These are phyloP conservation scores for Amazonetta brasiliensis DNA, from an alignment of 2,797 vertebrate species.

Conservation along the genomic window DNA sequence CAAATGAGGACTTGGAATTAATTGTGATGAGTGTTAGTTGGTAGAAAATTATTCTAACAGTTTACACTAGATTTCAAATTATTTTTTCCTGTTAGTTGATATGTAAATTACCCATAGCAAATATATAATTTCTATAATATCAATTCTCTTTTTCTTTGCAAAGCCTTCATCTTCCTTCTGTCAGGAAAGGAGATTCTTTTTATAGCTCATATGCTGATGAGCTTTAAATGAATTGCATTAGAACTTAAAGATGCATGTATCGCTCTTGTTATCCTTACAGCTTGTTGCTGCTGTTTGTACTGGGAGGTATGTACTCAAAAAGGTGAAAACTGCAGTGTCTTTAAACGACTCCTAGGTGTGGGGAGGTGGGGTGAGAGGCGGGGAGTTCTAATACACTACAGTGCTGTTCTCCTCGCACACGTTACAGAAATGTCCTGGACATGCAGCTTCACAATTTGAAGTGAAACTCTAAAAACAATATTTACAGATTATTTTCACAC, in stretches of 20 bases:
- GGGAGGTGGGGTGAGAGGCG: background rate
- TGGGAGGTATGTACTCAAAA: background rate
- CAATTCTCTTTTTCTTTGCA: background rate
- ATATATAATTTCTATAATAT: background rate
- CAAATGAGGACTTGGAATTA: background rate
- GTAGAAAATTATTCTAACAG: background rate
- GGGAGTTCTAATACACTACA: background rate
- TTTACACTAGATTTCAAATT: background rate
- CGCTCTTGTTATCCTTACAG: background rate
- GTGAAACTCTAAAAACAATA: background rate
- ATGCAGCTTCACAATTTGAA: background rate
- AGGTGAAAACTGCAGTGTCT: background rate
- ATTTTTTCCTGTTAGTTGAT: background rate
- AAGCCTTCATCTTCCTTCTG: background rate
- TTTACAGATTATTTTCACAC: background rate
- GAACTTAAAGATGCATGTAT: background rate
- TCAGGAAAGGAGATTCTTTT: background rate
- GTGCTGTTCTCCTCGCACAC: background rate
- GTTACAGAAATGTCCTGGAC: background rate
- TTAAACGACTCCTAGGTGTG: background rate
- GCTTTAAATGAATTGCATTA: background rate
- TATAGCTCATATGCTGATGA: background rate
- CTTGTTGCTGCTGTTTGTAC: background rate
- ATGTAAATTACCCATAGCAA: slow-evolving; percentile 18
- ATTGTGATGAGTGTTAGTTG: background rate